Evolutionary conservation across 1,140 invertebrate genomes (phyloP), one percentile per base, ranked within the genome.

Genomic region (Idris sp.): DNA sequence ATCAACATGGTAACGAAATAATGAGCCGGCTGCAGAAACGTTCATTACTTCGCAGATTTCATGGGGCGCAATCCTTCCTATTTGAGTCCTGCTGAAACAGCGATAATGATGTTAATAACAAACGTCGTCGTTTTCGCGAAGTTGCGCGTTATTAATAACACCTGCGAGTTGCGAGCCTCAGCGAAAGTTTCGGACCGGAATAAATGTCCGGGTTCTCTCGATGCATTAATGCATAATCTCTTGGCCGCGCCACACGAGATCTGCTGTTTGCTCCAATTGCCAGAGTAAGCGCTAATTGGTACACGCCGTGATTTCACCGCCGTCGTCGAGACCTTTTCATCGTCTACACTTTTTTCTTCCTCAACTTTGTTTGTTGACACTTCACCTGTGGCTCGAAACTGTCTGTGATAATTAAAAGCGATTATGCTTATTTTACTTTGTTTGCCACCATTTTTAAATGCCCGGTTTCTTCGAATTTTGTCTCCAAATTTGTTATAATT

Each of bases 261-360:
- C 31, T 46, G 26, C 59, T 72, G 49, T 43, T 56, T 77, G 77
- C 74, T 72, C 74, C 71, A 76, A 65, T 79, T 79, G 65, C 77
- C 61, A 72, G 30, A 31, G 28, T 44, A 69, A 54, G 62, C 59
- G 67, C 69, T 76, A 76, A 79, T 79, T 79, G 72, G 54, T 69
- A 71, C 51, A 16, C 69, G 53, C 28, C 44, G 40, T 53, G 67
- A 71, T 76, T 76, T 76, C 73, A 71, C 73, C 51, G 33, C 28
- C 41, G 15, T 26, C n/a, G n/a, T 10, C 40, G 28, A n/a, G 41
- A 4, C 18, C 26, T 48, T 69, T 59, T 59, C 59, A 49, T 40
- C 35, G 18, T 10, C 18, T 35, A n/a, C 16, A n/a, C 30, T 25
- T 31, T 16, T 59, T 59, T 28, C n/a, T n/a, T n/a, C n/a, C n/a